Evolutionary conservation across 1,140 invertebrate species (phyloP), one percentile per base, ranked within the genome.

Genomic region (Heliconius himera): DNA sequence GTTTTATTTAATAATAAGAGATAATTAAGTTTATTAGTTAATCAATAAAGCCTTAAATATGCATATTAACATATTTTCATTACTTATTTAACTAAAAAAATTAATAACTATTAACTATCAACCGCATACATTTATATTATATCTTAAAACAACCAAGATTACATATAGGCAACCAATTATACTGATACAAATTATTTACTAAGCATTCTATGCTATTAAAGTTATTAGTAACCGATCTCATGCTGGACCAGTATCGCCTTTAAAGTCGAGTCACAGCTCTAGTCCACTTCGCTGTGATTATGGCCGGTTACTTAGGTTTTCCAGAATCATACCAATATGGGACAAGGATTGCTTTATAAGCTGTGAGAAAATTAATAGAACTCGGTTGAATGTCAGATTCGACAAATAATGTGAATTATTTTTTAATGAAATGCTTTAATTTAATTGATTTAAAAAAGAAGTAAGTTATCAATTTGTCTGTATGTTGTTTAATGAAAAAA

Each of bases 221-320:
- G 38, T 66, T 76, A 76, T 76, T 76, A 76, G 74, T 76, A 76
- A 76, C 74, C 36, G 74, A 76, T 76, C 74, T 60, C 46, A 74
- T 20, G 38, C 60, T 76, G 74, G n/a, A 76, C 74, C 56, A 41
- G 73, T 60, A 56, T 46, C 33, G 18, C 74, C 74, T 22, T 76
- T 66, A 26, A 60, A 46, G 74, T 46, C n/a, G 66, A 18, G 36
- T 29, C 11, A 66, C 54, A 22, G 9, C 26, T 22, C 74, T 46
- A 51, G 74, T 54, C 18, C 36, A 60, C 56, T 33, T 66, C 38
- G 22, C 54, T 41, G 46, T 41, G 29, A 41, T 75, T 66, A 75
- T 75, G 74, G 74, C n/a, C 51, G 66, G 33, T 74, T 56, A 75
- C 49, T 56, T 56, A 0, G 36, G 46, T 56, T 76, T 76, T 76